These are phyloP conservation scores for Drosophila imparisetae DNA, from an alignment of 2,888 invertebrate genomes.

Conservation along the genomic window DNA sequence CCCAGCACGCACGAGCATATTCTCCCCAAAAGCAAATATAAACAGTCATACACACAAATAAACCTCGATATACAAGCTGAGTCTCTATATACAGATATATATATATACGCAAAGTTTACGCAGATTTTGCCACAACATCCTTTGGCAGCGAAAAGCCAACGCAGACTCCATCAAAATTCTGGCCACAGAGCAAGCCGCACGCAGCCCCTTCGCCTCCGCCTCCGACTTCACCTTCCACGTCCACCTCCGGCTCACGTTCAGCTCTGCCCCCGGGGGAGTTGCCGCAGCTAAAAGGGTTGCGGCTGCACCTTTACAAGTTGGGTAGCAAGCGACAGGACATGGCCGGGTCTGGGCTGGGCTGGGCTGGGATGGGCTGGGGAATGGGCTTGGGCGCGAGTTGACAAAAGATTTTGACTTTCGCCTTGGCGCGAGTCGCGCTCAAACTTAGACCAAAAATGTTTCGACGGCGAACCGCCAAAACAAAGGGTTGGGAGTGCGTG, in stretches of 20 bases:
- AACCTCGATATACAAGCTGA: not conserved
- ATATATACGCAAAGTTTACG: slow-evolving; percentile 69
- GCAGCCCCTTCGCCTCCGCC: slow-evolving; percentile 8
- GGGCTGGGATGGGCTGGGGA: not conserved
- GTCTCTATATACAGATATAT: not conserved
- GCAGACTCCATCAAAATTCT: slow-evolving; percentile 81
- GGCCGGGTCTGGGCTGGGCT: not conserved
- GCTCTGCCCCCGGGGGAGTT: slow-evolving; percentile 55
- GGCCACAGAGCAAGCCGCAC: slow-evolving; percentile 73
- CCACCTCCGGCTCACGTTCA: slow-evolving; percentile 37
- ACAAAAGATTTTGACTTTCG: slow-evolving; percentile 79
- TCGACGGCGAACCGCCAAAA: slow-evolving; percentile 48
- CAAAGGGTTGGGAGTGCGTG: slow-evolving; percentile 22
- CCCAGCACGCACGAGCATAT: slow-evolving; percentile 31
- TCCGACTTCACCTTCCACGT: not conserved
- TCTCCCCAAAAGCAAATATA: slow-evolving; percentile 47
- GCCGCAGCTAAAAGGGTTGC: slow-evolving; percentile 74
- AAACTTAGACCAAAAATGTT: slow-evolving; percentile 82
- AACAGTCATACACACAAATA: slow-evolving; percentile 24
- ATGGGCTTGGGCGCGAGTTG: slow-evolving; percentile 54
- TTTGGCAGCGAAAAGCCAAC: slow-evolving; percentile 58
- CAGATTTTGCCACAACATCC: slow-evolving; percentile 74
- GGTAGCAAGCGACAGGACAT: slow-evolving; percentile 10
- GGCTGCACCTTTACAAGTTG: slow-evolving; percentile 58
- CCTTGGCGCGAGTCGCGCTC: slow-evolving; percentile 62